These are phyloP conservation scores for Bombyx mori DNA, from an alignment of 1,140 invertebrate genomes.

Conservation along the genomic window DNA sequence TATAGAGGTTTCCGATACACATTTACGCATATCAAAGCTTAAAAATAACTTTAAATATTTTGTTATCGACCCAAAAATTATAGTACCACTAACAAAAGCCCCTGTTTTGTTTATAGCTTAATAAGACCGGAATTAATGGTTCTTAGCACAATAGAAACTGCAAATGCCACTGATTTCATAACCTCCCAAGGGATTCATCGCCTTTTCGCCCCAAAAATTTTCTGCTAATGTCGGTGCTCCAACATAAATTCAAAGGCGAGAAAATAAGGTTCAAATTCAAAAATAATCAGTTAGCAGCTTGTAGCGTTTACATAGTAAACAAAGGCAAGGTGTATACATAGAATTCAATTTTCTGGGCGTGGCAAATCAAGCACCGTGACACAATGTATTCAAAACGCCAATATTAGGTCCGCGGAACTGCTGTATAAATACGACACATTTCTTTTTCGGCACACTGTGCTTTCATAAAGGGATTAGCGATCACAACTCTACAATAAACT, in stretches of 20 bases:
- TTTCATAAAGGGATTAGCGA: conserved; percentile 33
- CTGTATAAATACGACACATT: conserved; percentile 62
- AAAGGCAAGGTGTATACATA: conserved; percentile 57
- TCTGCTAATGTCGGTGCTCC: conserved; percentile 5
- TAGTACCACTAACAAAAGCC: conserved; percentile 13
- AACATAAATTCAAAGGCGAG: conserved; percentile 21
- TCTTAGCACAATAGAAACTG: conserved; percentile 70
- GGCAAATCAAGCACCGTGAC: conserved; percentile 68
- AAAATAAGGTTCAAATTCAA: conserved; percentile 7
- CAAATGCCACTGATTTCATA: conserved; percentile 74
- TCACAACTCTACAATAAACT: conserved; percentile 23
- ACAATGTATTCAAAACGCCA: conserved; percentile 66
- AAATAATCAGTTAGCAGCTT: conserved; percentile 11
- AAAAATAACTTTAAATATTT: background rate
- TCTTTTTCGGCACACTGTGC: conserved; percentile 43
- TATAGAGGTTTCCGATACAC: background rate
- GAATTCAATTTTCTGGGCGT: conserved; percentile 69
- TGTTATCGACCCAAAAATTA: background rate
- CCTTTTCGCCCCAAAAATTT: conserved; percentile 63
- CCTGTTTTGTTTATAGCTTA: conserved; percentile 60
- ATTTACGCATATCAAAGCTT: background rate
- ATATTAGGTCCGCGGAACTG: conserved; percentile 59
- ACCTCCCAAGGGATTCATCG: conserved; percentile 66
- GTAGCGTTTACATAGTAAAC: conserved; percentile 34
- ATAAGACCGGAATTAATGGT: conserved; percentile 69